These are phyloP conservation scores for Ormyrus thymus DNA, from an alignment of 2,888 invertebrate genomes.

Conservation along the genomic window DNA sequence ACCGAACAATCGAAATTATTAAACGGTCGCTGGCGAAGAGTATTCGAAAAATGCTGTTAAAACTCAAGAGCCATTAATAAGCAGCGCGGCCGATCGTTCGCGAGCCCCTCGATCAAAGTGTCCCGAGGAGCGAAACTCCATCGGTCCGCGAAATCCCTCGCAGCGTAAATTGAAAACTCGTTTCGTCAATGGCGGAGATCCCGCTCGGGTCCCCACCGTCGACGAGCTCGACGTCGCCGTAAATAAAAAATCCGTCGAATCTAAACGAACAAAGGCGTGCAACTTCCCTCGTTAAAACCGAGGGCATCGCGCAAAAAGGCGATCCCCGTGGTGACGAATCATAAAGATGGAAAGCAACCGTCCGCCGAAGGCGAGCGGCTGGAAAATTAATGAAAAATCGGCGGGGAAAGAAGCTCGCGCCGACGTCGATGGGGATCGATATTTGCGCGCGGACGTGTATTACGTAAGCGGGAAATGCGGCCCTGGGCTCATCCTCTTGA, in stretches of 20 bases:
- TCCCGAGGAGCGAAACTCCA: not conserved
- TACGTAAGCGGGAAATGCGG: not conserved
- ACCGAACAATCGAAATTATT: no score
- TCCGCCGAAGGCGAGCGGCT: not conserved
- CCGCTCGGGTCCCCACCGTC: not conserved
- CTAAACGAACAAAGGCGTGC: not conserved
- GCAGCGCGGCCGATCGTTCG: no score
- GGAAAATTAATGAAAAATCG: slow-evolving; percentile 33
- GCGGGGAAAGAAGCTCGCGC: not conserved
- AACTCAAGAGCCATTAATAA: no score
- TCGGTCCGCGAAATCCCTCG: not conserved
- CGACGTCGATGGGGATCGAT: not conserved
- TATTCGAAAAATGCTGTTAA: no score
- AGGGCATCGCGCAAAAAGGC: not conserved
- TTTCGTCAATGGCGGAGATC: not conserved
- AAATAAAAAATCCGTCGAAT: not conserved
- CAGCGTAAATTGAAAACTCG: slow-evolving; percentile 9
- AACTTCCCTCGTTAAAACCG: slow-evolving; percentile 23
- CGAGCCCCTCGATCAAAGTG: not conserved
- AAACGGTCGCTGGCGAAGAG: no score
- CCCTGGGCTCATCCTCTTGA: slow-evolving; percentile 27
- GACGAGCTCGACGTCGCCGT: not conserved
- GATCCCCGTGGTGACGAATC: not conserved
- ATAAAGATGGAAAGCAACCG: not conserved
- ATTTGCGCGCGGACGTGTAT: not conserved